phyloP scores from a whole-genome alignment of 2,888 invertebrate genomes.

The Blastobasis lacticolella region DNA sequence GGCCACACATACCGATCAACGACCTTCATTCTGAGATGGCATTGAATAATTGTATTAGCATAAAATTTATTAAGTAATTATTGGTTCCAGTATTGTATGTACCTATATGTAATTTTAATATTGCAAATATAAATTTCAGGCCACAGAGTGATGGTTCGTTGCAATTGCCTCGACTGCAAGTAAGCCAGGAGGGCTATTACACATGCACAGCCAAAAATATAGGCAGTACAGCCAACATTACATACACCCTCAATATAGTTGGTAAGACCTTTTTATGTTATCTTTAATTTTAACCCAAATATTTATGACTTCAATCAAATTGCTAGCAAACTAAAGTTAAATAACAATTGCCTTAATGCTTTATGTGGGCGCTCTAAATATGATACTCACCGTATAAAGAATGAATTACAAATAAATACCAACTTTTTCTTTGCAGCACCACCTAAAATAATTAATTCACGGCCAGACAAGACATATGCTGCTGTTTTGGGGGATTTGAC shows the following conservation, averaged over 20 bases:
- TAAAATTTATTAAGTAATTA: too few relatives aligned
- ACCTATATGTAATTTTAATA: too few relatives aligned
- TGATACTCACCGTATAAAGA: too few relatives aligned
- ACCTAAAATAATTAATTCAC: slow-evolving; percentile 22
- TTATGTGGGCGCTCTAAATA: too few relatives aligned
- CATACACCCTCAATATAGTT: slow-evolving; percentile 27
- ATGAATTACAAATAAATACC: not conserved
- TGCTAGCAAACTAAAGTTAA: too few relatives aligned
- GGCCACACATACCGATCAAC: too few relatives aligned
- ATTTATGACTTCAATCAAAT: too few relatives aligned
- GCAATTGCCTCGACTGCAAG: slow-evolving; percentile 19
- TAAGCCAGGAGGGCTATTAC: slow-evolving; percentile 31
- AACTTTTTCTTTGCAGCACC: slow-evolving; percentile 26
- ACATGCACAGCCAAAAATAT: slow-evolving; percentile 33
- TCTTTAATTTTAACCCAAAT: not conserved
- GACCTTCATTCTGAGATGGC: too few relatives aligned
- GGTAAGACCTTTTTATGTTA: slow-evolving; percentile 17
- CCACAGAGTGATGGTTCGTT: slow-evolving; percentile 8
- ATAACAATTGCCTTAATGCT: too few relatives aligned
- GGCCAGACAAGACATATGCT: slow-evolving; percentile 7
- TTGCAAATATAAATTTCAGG: slow-evolving; percentile 12
- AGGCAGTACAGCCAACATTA: slow-evolving; percentile 23
- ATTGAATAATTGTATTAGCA: too few relatives aligned
- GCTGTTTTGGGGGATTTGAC: slow-evolving; percentile 27
- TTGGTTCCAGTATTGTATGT: too few relatives aligned